Base-by-base conservation (phyloP, 2,113 vertebrate species). In the Strigops habroptila region DNA sequence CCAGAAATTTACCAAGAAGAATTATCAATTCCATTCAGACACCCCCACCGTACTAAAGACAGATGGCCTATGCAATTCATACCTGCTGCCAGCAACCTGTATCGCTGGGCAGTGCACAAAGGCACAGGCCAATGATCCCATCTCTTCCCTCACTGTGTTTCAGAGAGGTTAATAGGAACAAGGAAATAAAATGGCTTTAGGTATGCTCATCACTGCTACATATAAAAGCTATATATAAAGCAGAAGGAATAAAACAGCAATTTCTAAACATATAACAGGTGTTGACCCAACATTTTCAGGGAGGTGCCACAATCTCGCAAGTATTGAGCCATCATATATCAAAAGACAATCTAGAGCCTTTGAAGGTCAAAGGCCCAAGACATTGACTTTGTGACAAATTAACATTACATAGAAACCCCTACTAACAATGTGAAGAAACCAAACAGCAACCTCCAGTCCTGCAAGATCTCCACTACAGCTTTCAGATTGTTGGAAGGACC, bases 381-480 rank as follows among this genome's bases (percentile, higher is more conserved):
- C 14, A 37, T 35, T 90, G 48, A 46, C 8, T 12, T 76, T n/a
- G 3, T 39, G 28, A 55, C 22, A 90, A 65, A 79, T 41, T 9
- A 93, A 44, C 0, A 1, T 44, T 68, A 39, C 3, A 2, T 18
- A 23, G 53, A 68, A 68, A 2, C 2, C 2, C 2, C 12, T 28
- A 19, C 12, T 68, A 75, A 78, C 3, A 28, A 5, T 35, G 71
- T 8, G 1, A 73, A 16, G n/a, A 57, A 27, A 67, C 12, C 27
- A 85, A 76, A 87, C 7, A 48, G 37, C 15, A 65, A 1, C 13
- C 79, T 87, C 48, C 59, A 87, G 39, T 57, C 14, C 31, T 62
- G 7, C 31, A 86, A 74, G 25, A 65, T 60, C 31, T 63, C 12
- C 60, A 18, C 7, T 51, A 35, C 9, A 64, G 9, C 2, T 64